phyloP scores from a whole-genome alignment of 2,797 vertebrate species.

The Tadarida brasiliensis region DNA sequence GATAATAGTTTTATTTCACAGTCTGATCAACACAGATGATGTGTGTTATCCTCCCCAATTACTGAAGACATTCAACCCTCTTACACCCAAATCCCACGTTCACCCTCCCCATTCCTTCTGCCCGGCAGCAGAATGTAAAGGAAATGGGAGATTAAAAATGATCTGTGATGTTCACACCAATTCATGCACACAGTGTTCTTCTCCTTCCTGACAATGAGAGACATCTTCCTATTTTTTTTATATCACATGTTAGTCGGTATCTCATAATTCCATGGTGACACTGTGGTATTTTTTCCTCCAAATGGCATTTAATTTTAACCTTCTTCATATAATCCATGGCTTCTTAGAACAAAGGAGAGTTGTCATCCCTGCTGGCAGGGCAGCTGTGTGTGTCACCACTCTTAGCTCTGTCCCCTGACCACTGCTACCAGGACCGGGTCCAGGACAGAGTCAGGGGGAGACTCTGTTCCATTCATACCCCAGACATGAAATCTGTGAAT shows the following conservation, averaged over 20 bases:
- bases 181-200: background rate
- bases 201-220: background rate
- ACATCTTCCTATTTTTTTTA: background rate
- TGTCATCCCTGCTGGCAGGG: background rate
- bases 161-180: background rate
- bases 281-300: background rate
- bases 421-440: background rate
- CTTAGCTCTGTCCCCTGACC: background rate
- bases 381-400: no score
- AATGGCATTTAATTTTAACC: no score
- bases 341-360: background rate
- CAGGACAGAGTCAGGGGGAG: background rate
- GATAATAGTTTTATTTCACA: no score
- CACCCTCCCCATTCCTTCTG: no score
- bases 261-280: background rate
- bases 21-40: no score
- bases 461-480: background rate
- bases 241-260: background rate
- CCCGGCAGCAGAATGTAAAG: no score
- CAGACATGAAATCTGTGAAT: no score
- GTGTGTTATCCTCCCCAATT: no score
- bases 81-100: no score
- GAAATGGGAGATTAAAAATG: no score
- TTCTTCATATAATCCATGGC: no score
- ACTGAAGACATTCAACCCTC: no score